Evolutionary conservation across 2,797 vertebrate species (phyloP).

Genomic region (Lutjanus campechanus): DNA sequence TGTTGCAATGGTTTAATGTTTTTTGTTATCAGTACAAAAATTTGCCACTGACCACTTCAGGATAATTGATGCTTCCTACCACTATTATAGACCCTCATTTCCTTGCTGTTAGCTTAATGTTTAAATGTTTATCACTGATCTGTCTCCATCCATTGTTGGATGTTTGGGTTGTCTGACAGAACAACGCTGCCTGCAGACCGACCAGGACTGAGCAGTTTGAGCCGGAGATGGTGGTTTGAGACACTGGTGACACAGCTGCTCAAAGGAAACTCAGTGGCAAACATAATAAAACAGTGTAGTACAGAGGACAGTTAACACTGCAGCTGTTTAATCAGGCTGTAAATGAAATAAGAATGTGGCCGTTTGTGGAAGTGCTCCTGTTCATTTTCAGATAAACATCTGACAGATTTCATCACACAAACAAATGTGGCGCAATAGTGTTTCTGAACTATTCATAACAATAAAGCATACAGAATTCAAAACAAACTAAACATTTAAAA

Average conservation of each 20-base stretch:
- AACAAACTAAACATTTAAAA: not conserved
- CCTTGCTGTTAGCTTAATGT: slow-evolving; percentile 1
- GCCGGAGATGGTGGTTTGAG: not conserved
- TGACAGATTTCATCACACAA: not conserved
- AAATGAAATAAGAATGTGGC: not conserved
- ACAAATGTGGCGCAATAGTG: not conserved
- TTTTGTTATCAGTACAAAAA: not conserved
- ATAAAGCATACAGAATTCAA: not conserved
- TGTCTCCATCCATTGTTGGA: slow-evolving; percentile 18
- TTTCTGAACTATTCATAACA: not conserved
- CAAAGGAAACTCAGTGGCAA: not conserved
- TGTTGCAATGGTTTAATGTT: not conserved
- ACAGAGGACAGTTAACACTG: not conserved
- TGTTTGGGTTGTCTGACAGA: slow-evolving; percentile 43
- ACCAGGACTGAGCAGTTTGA: not conserved
- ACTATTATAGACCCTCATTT: not conserved
- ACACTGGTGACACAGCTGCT: not conserved
- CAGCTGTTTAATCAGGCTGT: not conserved
- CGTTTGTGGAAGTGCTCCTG: not conserved
- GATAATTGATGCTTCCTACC: slow-evolving; percentile 2
- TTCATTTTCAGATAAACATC: not conserved
- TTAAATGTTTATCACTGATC: slow-evolving; percentile 15
- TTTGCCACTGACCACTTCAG: not conserved
- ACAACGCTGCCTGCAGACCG: not conserved
- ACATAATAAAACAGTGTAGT: not conserved